Base-by-base conservation (phyloP, 23 tunicate genomes). In the Ciona savignyi region DNA sequence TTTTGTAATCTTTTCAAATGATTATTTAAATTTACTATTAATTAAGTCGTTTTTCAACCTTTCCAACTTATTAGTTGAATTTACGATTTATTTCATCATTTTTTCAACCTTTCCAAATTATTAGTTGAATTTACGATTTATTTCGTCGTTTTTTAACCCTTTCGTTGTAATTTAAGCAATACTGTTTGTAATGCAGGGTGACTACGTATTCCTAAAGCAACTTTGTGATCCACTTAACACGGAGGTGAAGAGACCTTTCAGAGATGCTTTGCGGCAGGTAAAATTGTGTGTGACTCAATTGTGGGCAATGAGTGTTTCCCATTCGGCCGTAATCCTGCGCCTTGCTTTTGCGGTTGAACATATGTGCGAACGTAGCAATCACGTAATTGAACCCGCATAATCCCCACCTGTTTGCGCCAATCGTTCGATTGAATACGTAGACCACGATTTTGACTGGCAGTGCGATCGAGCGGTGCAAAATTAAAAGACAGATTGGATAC, bases 191-290 rank as follows among this genome's bases (percentile, higher is more conserved):
- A 23, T n/a, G n/a, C 70, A 86, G 93, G 93, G 93, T 1, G 93
- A 86, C 26, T 67, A 72, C 34, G 85, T 86, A 2, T 80, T 65
- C 51, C 32, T 86, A 25, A 86, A 86, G 64, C 60, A 70, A 72
- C 4, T 86, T 21, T 68, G 76, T 49, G 64, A 27, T 0, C 71
- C 66, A 25, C 56, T 42, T 42, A 3, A 72, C 19, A 61, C 29
- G 0, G 93, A 80, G 23, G 42, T 73, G 42, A 34, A 66, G 49
- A 75, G 49, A 32, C 25, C 77, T 0, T 51, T 69, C 1, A 61
- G 34, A 34, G 75, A 75, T 23, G 48, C 69, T 1, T 34, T 86
- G 51, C 75, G 70, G 21, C 83, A 74, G 56, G 93, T 86, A 66
- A 66, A 15, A 42, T 6, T 42, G 9, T n/a, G n/a, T n/a, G n/a